Base-by-base conservation (phyloP, 2,113 vertebrate genomes). In the Hyla sarda region DNA sequence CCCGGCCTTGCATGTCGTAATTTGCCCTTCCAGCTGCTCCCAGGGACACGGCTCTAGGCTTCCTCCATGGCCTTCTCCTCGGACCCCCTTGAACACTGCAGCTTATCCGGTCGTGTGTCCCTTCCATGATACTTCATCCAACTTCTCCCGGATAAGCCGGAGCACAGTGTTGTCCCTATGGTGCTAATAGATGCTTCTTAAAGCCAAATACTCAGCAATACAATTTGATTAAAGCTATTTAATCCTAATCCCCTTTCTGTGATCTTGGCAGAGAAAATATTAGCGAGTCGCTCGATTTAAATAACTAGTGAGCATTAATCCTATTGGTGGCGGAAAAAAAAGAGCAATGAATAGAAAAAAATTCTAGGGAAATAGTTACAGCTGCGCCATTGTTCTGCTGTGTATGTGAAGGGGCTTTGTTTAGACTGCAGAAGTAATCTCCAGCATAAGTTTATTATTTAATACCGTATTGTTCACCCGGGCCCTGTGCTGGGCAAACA, bases 291-390 rank as follows among this genome's bases (percentile, higher is more conserved):
- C 95, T 94, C 90, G 94, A 95, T 96, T 96, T 94, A 96, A 96
- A 96, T 96, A 94, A 94, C 90, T 93, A 92, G 89, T 93, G 89
- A 93, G 92, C 94, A 94, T 94, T 96, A 96, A 96, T 97, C 94
- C 93, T 92, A 94, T 95, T 91, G 90, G 89, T 92, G 93, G 93
- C 94, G 96, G 90, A 23, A 23, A 69, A 69, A 34, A 67, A 67
- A 93, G 94, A 92, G 88, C 79, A 92, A 87, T 90, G 87, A 93
- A 94, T 95, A 96, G 96, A 94, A 97, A 95, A 94, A 92, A 92
- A 84, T 90, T 90, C 45, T 87, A 92, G 91, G n/a, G 91, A 91
- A 92, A 92, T 88, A 90, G 90, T 93, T 94, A 91, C 92, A 93
- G 95, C 92, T 92, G 91, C 91, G 94, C 94, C 89, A 89, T 82